A percentile compares a stretch with the other conserved stretches of the same genome.
These are phyloP conservation scores for Pycnonotus jocosus DNA, from an alignment of 2,113 vertebrate species.

Conservation along the genomic window DNA sequence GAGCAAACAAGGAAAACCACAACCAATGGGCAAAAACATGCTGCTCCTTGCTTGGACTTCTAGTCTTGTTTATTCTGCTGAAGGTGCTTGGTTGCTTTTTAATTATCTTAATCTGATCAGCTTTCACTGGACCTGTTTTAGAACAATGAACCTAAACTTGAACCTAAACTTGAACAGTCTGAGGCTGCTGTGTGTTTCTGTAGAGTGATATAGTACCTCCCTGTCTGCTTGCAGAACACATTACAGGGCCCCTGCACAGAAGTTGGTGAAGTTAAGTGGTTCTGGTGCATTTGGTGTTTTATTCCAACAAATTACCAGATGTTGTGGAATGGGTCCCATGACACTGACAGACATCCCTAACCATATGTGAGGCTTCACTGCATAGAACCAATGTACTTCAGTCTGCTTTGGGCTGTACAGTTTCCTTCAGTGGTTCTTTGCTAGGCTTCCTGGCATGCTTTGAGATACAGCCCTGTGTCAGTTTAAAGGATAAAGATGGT, in stretches of 20 bases:
- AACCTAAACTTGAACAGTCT: neutral
- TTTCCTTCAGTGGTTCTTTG: neutral
- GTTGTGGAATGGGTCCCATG: neutral
- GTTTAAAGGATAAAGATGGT: neutral
- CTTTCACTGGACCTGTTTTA: neutral
- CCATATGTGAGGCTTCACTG: neutral
- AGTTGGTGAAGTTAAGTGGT: neutral
- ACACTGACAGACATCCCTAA: neutral
- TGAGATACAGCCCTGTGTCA: neutral
- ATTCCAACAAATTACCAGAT: neutral
- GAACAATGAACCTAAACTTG: neutral
- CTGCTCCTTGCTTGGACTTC: constrained; percentile 14
- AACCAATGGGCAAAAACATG: constrained; percentile 13
- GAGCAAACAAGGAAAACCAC: constrained; percentile 41
- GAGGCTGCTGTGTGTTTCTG: neutral
- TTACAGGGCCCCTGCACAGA: neutral
- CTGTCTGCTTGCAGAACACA: neutral
- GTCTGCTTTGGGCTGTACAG: neutral
- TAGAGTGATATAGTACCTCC: neutral
- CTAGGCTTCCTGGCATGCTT: neutral
- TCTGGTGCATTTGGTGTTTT: neutral
- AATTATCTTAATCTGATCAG: neutral
- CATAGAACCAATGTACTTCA: no score
- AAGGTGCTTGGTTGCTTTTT: constrained; percentile 8
- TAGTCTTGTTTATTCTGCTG: constrained; percentile 1